Evolutionary conservation across 2,113 vertebrate species (phyloP).

Genomic region (Oriolus oriolus): DNA sequence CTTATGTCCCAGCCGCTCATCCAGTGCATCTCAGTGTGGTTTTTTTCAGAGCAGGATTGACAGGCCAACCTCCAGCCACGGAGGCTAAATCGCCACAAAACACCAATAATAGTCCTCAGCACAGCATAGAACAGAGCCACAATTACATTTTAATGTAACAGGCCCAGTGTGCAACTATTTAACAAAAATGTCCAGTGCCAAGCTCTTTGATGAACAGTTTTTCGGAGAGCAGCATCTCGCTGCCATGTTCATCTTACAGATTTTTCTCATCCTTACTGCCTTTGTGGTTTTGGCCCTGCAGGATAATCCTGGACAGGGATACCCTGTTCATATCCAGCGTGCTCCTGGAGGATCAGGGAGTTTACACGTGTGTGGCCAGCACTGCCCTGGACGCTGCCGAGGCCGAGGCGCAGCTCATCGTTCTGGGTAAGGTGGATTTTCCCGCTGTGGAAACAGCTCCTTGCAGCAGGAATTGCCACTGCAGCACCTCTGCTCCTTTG

Average conservation of each 20-base stretch:
- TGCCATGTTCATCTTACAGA: background rate
- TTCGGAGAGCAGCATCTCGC: rapidly evolving
- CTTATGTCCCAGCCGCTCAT: background rate
- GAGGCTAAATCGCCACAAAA: background rate
- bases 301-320: constrained; percentile 76
- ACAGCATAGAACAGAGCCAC: background rate
- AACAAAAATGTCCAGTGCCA: background rate
- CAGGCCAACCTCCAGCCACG: background rate
- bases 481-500: background rate
- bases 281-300: background rate
- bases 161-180: background rate
- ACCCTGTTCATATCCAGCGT: constrained; percentile 84
- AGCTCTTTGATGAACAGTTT: background rate
- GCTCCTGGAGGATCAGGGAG: constrained; percentile 80
- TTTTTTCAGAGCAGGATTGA: background rate
- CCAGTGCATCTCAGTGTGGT: background rate
- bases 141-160: background rate
- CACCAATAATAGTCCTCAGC: background rate
- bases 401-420: constrained; percentile 72
- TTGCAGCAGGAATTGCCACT: background rate
- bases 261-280: background rate
- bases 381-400: constrained; percentile 78
- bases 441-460: rapidly evolving
- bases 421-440: constrained; percentile 80
- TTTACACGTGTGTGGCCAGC: constrained; percentile 80